Evolutionary conservation across 1,140 invertebrate species (phyloP).

Genomic region (Epicauta chinensis): DNA sequence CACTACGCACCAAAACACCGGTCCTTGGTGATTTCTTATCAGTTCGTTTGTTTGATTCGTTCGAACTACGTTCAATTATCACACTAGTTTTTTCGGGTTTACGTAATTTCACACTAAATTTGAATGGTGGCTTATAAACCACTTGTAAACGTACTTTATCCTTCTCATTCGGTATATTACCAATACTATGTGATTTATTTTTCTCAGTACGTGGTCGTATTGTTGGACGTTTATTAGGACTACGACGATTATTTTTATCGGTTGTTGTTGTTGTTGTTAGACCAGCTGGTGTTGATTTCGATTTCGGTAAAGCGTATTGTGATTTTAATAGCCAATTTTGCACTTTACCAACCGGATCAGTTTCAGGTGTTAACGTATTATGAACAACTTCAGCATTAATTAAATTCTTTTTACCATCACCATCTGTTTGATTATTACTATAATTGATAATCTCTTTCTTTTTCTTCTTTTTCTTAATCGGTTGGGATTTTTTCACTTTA

Average conservation of each 20-base stretch:
- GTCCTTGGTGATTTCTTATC: conserved; percentile 40
- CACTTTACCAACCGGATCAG: conserved; percentile 73
- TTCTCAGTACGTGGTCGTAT: conserved; percentile 39
- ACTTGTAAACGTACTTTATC: conserved; percentile 71
- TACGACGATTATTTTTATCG: conserved; percentile 28
- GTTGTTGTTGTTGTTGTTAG: conserved; percentile 43
- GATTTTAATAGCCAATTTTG: conserved; percentile 77
- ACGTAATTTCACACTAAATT: conserved; percentile 72
- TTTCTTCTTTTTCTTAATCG: conserved; percentile 46
- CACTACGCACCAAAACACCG: conserved; percentile 46
- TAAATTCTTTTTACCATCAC: conserved; percentile 37
- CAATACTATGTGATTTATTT: conserved; percentile 43
- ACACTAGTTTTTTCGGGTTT: conserved; percentile 57
- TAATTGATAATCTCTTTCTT: conserved; percentile 76
- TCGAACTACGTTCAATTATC: conserved; percentile 20
- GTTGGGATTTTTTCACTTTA: conserved; percentile 42
- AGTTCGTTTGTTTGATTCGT: conserved; percentile 14
- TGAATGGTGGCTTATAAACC: conserved; percentile 79
- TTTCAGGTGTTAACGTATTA: conserved; percentile 42
- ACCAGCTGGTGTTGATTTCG: conserved; percentile 63
- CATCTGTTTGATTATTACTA: conserved; percentile 56
- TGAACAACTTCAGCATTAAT: conserved; percentile 33
- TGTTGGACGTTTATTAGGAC: conserved; percentile 38
- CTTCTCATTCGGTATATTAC: conserved; percentile 47
- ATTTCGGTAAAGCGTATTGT: conserved; percentile 51